A percentile compares a stretch with the other conserved stretches of the same genome.
Evolutionary conservation across 30 jellyfish, hydroid and myxozoan species (phyloP).

Genomic region (Kudoa iwatai): DNA sequence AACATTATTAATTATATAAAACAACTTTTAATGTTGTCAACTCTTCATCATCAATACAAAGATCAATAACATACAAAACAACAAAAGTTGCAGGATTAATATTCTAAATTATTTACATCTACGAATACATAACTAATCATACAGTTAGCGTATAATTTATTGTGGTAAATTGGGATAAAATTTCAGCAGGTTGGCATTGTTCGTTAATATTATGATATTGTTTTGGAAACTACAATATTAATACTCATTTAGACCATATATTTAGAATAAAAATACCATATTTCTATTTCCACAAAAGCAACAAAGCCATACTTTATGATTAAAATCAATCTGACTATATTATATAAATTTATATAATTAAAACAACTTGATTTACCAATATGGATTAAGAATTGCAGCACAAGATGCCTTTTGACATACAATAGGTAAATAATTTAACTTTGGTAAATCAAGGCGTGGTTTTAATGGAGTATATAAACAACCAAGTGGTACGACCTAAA

Average conservation of each 20-base stretch:
- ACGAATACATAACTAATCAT: neutral
- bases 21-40: conserved; percentile 36
- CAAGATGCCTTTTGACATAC: conserved; percentile 43
- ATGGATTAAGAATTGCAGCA: conserved; percentile 62
- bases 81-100: conserved; percentile 44
- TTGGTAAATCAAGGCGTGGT: conserved; percentile 78
- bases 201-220: conserved; percentile 92
- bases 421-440: conserved; percentile 57
- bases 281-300: conserved; percentile 60
- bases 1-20: neutral
- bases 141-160: conserved; percentile 73
- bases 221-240: conserved; percentile 58
- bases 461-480: conserved; percentile 86
- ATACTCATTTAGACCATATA: neutral
- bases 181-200: conserved; percentile 94
- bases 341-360: neutral
- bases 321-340: conserved; percentile 77
- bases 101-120: conserved; percentile 8
- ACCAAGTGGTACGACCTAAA: conserved; percentile 88
- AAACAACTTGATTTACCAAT: conserved; percentile 14
- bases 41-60: conserved; percentile 86
- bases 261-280: conserved; percentile 18
- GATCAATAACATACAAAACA: conserved; percentile 45
- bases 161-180: conserved; percentile 73
- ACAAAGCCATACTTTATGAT: conserved; percentile 85